phyloP scores from a whole-genome alignment of 1,140 invertebrate species.

The Sarcophaga bullata region DNA sequence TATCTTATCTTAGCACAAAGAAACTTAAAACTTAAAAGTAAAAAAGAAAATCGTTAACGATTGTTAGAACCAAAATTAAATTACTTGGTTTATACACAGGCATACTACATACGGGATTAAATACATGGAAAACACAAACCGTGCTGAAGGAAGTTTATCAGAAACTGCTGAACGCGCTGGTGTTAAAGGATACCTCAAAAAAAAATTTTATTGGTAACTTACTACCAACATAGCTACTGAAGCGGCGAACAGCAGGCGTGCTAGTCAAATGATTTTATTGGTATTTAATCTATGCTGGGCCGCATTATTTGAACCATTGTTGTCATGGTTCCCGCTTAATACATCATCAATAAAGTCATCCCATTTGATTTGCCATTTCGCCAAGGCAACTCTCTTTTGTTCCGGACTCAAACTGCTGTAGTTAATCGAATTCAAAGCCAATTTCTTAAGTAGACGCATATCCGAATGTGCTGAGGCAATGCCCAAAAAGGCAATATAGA shows the following conservation, averaged over 20 bases:
- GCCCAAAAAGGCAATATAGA: constrained; percentile 84
- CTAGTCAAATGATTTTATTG: constrained; percentile 61
- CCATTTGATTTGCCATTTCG: constrained; percentile 56
- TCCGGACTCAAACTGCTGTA: constrained; percentile 67
- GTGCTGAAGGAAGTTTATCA: neutral
- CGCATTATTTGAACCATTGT: neutral
- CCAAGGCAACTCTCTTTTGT: constrained; percentile 45
- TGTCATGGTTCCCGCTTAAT: neutral
- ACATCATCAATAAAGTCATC: constrained; percentile 50
- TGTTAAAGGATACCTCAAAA: neutral
- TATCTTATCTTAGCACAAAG: no score
- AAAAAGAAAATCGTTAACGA: no score
- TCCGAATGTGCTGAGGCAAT: constrained; percentile 77
- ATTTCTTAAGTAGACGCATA: constrained; percentile 78
- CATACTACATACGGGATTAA: neutral
- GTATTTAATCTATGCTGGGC: neutral
- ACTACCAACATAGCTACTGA: neutral
- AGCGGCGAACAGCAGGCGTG: constrained; percentile 55
- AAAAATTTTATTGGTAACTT: neutral
- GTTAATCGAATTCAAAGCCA: constrained; percentile 81
- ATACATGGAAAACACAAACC: neutral
- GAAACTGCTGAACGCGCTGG: no score
- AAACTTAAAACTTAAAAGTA: no score
- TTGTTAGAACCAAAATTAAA: no score
- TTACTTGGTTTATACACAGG: no score